A percentile compares a stretch with the other conserved stretches of the same genome.
Conservation (phyloP, 2,888 invertebrate genomes). For the Drosophila quinaria region DNA sequence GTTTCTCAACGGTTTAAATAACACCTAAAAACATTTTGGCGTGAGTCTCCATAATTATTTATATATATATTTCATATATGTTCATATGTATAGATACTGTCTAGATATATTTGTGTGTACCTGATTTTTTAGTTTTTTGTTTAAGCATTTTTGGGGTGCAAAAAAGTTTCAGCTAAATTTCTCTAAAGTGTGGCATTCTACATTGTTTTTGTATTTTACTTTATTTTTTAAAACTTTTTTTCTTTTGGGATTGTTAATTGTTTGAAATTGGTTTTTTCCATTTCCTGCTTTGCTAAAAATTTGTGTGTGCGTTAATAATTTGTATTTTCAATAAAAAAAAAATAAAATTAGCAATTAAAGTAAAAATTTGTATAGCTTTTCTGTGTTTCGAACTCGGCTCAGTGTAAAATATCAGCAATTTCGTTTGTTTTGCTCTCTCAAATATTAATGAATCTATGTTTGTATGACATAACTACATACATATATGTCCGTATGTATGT, state of each 20-base stretch:
- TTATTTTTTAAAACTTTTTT: neutral
- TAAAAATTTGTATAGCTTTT: conserved; percentile 19
- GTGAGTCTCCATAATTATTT: conserved; percentile 45
- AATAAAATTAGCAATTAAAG: conserved; percentile 17
- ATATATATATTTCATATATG: conserved; percentile 36
- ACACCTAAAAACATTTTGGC: conserved; percentile 66
- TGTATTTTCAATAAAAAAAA: conserved; percentile 21
- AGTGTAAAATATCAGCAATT: conserved; percentile 75
- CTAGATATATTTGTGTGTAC: conserved; percentile 34
- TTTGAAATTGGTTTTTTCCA: conserved; percentile 37
- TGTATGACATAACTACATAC: neutral
- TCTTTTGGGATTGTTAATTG: conserved; percentile 20
- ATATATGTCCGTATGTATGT: conserved; percentile 8
- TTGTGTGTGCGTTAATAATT: conserved; percentile 32
- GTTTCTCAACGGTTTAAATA: conserved; percentile 62
- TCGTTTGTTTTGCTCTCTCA: conserved; percentile 45
- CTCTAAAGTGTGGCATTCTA: conserved; percentile 71
- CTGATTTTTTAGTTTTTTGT: conserved; percentile 20
- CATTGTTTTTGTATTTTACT: conserved; percentile 14
- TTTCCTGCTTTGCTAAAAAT: conserved; percentile 13
- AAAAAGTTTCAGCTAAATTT: conserved; percentile 75
- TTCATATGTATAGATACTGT: conserved; percentile 45
- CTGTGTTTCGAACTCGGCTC: conserved; percentile 62
- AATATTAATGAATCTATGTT: conserved; percentile 26
- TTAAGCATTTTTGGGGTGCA: conserved; percentile 57